A percentile compares a stretch with the other conserved stretches of the same genome.
phyloP scores from a whole-genome alignment of 2,113 vertebrate species.

The Platysternon megacephalum region DNA sequence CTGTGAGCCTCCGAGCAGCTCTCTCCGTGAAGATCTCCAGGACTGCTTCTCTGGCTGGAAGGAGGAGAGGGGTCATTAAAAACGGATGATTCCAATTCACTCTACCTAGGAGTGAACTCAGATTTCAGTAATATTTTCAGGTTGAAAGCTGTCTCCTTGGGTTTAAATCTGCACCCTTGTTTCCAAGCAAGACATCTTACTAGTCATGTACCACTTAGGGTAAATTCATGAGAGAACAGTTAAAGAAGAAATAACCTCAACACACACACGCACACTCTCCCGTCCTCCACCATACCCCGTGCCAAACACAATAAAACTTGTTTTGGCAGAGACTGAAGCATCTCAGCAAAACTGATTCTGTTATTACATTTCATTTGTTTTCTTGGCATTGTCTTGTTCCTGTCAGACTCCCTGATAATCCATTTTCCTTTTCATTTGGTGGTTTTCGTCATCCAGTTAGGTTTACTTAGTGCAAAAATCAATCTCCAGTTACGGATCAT shows the following conservation, averaged over 20 bases:
- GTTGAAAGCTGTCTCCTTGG: neutral
- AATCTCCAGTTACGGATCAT: slow-evolving; percentile 63
- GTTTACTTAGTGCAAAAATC: slow-evolving; percentile 60
- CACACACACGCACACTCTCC: neutral
- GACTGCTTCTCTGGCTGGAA: neutral
- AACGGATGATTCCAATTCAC: neutral
- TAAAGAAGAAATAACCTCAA: neutral
- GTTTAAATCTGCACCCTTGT: neutral
- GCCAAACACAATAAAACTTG: slow-evolving; percentile 46
- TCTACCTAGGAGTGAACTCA: neutral
- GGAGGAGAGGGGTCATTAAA: neutral
- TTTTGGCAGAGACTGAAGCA: slow-evolving; percentile 40
- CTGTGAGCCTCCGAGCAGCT: neutral
- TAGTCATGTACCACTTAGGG: rapidly evolving
- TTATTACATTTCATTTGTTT: slow-evolving; percentile 70
- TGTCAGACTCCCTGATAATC: slow-evolving; percentile 69
- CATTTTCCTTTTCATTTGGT: slow-evolving; percentile 71
- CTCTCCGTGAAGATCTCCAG: neutral
- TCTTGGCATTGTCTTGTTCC: slow-evolving; percentile 68
- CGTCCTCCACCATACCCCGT: neutral
- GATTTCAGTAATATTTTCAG: neutral
- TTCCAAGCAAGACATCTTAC: neutral
- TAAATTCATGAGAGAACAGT: neutral
- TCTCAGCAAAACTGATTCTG: slow-evolving; percentile 52
- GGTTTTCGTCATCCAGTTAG: slow-evolving; percentile 46